A percentile compares a stretch with the other conserved stretches of the same genome.
Evolutionary conservation across 1,140 invertebrate species (phyloP).

Genomic region (Pygmarrhopalites habei): DNA sequence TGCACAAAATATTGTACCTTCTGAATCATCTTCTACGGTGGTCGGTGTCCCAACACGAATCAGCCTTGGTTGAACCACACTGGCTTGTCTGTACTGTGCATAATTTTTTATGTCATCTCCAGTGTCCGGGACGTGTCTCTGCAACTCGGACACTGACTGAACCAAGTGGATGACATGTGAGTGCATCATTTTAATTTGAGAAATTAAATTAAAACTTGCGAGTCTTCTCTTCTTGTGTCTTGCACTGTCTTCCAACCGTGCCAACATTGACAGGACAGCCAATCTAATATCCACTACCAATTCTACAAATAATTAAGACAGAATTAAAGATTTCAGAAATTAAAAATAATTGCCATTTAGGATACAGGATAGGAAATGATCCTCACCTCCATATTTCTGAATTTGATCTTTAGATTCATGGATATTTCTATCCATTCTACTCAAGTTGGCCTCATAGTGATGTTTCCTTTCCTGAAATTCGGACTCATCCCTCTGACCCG

Average conservation of each 20-base stretch:
- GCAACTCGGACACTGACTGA: not conserved
- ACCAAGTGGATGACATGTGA: constrained; percentile 14
- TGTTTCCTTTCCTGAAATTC: constrained; percentile 14
- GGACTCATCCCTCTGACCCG: constrained; percentile 12
- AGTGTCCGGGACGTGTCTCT: constrained; percentile 1
- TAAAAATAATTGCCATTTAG: too few relatives aligned
- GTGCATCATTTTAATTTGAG: constrained; percentile 17
- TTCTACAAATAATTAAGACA: too few relatives aligned
- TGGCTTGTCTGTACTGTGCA: constrained; percentile 13
- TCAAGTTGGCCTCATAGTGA: not conserved
- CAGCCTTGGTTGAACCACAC: constrained; percentile 13
- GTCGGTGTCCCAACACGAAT: constrained; percentile 30
- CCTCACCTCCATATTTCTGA: constrained; percentile 15
- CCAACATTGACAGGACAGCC: constrained; percentile 16
- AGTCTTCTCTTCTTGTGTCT: not conserved
- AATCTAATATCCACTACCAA: constrained; percentile 24
- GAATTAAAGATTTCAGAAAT: too few relatives aligned
- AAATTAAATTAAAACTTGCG: not conserved
- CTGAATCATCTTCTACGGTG: constrained; percentile 9
- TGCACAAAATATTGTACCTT: too few relatives aligned
- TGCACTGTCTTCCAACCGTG: constrained; percentile 18
- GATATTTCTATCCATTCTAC: not conserved
- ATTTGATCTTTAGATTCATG: constrained; percentile 2
- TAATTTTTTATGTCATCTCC: constrained; percentile 25
- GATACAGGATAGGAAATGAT: too few relatives aligned